phyloP scores from a whole-genome alignment of 2,888 invertebrate species.

The Acanthopleura granulata region DNA sequence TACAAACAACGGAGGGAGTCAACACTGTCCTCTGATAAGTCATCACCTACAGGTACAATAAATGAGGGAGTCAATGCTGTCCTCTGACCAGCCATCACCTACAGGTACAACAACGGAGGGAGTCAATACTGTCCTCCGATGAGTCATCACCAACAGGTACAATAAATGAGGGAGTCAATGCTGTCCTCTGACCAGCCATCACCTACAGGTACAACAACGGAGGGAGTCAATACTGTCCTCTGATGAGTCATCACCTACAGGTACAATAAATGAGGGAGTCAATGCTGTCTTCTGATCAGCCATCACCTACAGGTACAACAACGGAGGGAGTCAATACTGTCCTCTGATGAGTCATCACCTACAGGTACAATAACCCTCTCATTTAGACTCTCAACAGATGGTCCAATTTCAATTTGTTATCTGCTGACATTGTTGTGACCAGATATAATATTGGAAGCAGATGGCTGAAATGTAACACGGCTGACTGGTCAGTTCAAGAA shows the following conservation, averaged over 20 bases:
- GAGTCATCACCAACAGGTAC: constrained; percentile 26
- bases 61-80: constrained; percentile 29
- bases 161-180: constrained; percentile 28
- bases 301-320: constrained; percentile 27
- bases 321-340: constrained; percentile 29
- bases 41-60: constrained; percentile 27
- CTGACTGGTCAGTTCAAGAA: too few relatives aligned
- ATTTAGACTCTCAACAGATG: too few relatives aligned
- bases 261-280: constrained; percentile 27
- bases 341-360: constrained; percentile 17
- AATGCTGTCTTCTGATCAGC: constrained; percentile 28
- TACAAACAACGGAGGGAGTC: constrained; percentile 26
- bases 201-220: constrained; percentile 22
- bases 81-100: constrained; percentile 26
- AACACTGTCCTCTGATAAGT: constrained; percentile 29
- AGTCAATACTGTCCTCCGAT: constrained; percentile 30
- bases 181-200: constrained; percentile 28
- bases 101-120: constrained; percentile 23
- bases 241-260: constrained; percentile 28
- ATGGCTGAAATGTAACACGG: too few relatives aligned
- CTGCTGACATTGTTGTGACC: too few relatives aligned
- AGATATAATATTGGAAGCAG: too few relatives aligned
- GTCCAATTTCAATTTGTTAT: too few relatives aligned
- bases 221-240: constrained; percentile 29
- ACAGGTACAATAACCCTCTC: too few relatives aligned